Evolutionary conservation across 2,113 vertebrate species (phyloP).

Genomic region (Gymnogyps californianus): DNA sequence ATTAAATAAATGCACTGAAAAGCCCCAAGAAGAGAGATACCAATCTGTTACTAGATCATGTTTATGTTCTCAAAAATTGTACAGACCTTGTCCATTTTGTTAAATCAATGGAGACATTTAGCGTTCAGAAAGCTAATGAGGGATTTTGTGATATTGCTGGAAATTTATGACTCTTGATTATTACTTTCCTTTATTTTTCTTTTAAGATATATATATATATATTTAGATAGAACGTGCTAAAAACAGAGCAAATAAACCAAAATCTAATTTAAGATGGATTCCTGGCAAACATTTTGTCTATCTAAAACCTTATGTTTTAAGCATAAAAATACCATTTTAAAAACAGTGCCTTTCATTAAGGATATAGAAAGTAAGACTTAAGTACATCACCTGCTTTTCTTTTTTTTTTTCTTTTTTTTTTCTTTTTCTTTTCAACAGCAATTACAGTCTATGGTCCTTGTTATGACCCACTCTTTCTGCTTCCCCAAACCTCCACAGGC

Average conservation of each 20-base stretch:
- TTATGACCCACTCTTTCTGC: conserved; percentile 44
- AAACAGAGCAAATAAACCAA: conserved; percentile 69
- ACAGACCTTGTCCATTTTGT: conserved; percentile 53
- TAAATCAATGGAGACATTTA: conserved; percentile 59
- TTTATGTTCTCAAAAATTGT: conserved; percentile 62
- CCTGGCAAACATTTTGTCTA: conserved; percentile 59
- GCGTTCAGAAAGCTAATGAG: conserved; percentile 53
- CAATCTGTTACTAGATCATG: conserved; percentile 64
- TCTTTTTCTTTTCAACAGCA: conserved; percentile 29
- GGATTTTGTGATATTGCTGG: conserved; percentile 63
- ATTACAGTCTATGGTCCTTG: conserved; percentile 30
- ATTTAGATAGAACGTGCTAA: conserved; percentile 58
- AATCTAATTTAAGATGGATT: conserved; percentile 70
- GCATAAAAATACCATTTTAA: conserved; percentile 65
- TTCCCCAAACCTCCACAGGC: background rate
- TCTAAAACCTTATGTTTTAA: conserved; percentile 66
- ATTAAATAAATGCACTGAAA: conserved; percentile 81
- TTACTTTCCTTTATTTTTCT: conserved; percentile 56
- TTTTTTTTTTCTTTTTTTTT: background rate
- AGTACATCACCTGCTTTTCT: conserved; percentile 50
- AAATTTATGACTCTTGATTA: conserved; percentile 56
- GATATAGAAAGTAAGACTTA: conserved; percentile 68
- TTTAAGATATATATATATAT: conserved; percentile 55
- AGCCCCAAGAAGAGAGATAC: conserved; percentile 74
- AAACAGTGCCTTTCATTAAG: conserved; percentile 79